Conservation (phyloP, 1,140 invertebrate species). For the Cylas formicarius region DNA sequence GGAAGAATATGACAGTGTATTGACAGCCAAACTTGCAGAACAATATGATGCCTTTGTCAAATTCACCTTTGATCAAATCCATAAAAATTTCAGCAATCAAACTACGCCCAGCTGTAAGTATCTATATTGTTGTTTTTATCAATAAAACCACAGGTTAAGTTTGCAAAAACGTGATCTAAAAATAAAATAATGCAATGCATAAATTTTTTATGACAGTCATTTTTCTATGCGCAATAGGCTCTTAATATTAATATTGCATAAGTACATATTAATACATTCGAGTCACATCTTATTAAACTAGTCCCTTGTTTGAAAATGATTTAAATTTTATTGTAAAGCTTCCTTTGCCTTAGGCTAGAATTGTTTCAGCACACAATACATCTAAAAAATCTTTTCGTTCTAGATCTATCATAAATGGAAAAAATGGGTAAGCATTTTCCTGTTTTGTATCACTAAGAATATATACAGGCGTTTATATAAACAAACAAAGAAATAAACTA, state of each 20-base stretch:
- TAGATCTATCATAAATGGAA: slow-evolving; percentile 40
- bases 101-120: slow-evolving; percentile 62
- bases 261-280: no score
- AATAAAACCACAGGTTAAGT: no score
- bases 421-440: slow-evolving; percentile 19
- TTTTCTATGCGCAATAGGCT: no score
- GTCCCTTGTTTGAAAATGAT: no score
- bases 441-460: slow-evolving; percentile 14
- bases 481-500: slow-evolving; percentile 11
- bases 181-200: no score
- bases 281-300: no score
- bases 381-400: slow-evolving; percentile 29
- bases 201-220: no score
- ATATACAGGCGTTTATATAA: slow-evolving; percentile 15
- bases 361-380: no score
- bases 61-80: slow-evolving; percentile 95
- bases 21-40: slow-evolving; percentile 87
- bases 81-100: slow-evolving; percentile 65
- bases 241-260: no score
- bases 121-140: slow-evolving; percentile 10
- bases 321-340: no score
- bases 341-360: no score
- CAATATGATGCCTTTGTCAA: slow-evolving; percentile 97
- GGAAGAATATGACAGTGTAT: slow-evolving; percentile 87
- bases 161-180: no score